phyloP scores from a whole-genome alignment of 2,888 invertebrate genomes.

The Macropis europaea region DNA sequence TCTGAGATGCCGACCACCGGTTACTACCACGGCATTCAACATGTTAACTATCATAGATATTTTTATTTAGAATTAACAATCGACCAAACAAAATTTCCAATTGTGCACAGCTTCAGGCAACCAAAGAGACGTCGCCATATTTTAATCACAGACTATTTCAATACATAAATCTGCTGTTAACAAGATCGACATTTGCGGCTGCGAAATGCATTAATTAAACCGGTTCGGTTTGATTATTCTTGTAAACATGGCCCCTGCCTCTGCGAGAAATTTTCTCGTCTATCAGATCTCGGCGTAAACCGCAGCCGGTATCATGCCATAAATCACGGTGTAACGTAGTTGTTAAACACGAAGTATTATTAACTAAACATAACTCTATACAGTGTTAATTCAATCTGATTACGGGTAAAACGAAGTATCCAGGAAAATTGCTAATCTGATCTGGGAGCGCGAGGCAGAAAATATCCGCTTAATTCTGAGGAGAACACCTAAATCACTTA shows the following conservation, averaged over 20 bases:
- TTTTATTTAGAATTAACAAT: too few relatives aligned
- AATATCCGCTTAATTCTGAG: constrained; percentile 34
- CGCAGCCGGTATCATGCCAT: background rate
- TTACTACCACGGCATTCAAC: too few relatives aligned
- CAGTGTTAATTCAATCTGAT: constrained; percentile 24
- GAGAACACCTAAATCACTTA: constrained; percentile 33
- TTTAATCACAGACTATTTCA: too few relatives aligned
- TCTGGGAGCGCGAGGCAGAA: constrained; percentile 4
- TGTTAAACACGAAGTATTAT: constrained; percentile 2
- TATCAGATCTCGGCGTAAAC: background rate
- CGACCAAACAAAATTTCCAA: too few relatives aligned
- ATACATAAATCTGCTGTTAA: too few relatives aligned
- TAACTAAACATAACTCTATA: background rate
- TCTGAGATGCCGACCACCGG: too few relatives aligned
- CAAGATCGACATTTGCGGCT: too few relatives aligned
- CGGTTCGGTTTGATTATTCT: background rate
- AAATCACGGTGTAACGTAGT: background rate
- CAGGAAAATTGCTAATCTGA: constrained; percentile 31
- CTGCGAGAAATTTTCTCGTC: background rate
- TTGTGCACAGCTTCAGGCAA: too few relatives aligned
- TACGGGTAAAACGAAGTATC: constrained; percentile 24
- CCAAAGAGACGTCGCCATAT: too few relatives aligned
- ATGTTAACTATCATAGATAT: too few relatives aligned
- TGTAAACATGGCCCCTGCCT: background rate
- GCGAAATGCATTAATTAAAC: too few relatives aligned